Base-by-base conservation (phyloP, 2,888 invertebrate species). In the Eilema griseolum region DNA sequence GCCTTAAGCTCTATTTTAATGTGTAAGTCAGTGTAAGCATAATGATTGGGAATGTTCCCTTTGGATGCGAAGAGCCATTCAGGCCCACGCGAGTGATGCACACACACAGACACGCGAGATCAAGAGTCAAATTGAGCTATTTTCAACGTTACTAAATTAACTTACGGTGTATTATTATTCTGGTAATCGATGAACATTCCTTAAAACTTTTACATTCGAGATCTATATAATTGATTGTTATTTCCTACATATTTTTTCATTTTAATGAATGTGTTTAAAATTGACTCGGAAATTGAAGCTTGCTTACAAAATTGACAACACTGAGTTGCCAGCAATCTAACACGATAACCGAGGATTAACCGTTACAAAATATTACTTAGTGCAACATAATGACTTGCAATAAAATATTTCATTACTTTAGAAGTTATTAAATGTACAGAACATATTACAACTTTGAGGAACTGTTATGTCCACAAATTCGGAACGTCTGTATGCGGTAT, bases 91-190 rank as follows among this genome's bases (percentile, higher is more conserved):
- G 68, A 80, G 66, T 71, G 41, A 66, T 60, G 66, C 74, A 64
- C 68, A 64, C 77, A 81, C 73, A 69, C 75, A 72, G 72, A 70
- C 74, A 73, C 76, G 75, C 67, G 74, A 77, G 81, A 83, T 78
- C 79, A 77, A 83, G 67, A 76, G 73, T 74, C 77, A 80, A 81
- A 81, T 77, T 81, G 72, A 76, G 72, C 73, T 75, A 74, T 77
- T 73, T 72, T 68, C 65, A 79, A 67, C 61, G 14, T 66, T 69
- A 69, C 52, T 70, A 66, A 68, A 70, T 65, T 66, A 28, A n/a
- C 52, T 52, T 52, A 52, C 20, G 10, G 52, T 52, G 52, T 52
- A 52, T 37, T 52, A 52, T n/a, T 52, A n/a, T 20, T 52, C 20
- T 20, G 5, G 3, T n/a, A 52, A n/a, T 52, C n/a, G 52, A n/a